These are phyloP conservation scores for Diuraphis noxia DNA, from an alignment of 1,140 invertebrate genomes.

Conservation along the genomic window DNA sequence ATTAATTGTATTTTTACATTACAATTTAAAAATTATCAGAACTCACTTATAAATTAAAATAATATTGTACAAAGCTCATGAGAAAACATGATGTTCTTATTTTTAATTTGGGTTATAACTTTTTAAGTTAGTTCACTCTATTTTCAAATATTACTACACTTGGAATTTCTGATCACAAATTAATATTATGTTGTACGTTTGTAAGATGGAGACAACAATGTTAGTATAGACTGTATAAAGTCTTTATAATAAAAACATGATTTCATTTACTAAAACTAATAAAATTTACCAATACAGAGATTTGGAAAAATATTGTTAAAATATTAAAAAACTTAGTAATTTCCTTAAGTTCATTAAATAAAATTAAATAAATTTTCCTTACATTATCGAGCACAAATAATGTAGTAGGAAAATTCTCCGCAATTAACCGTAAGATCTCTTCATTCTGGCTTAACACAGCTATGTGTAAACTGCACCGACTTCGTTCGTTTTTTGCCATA, in stretches of 20 bases:
- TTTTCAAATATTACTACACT: no score
- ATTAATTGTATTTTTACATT: no score
- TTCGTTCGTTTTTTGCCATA: constrained; percentile 71
- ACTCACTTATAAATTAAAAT: no score
- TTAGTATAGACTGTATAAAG: no score
- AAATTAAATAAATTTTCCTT: constrained; percentile 60
- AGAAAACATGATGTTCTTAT: no score
- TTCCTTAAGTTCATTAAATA: not conserved
- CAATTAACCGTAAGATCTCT: constrained; percentile 75
- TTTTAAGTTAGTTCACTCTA: no score
- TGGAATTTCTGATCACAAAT: no score
- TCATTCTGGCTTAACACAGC: constrained; percentile 80
- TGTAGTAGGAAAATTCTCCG: constrained; percentile 72
- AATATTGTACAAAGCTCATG: no score
- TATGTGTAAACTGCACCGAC: constrained; percentile 76
- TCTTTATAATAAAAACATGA: not conserved
- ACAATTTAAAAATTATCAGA: no score
- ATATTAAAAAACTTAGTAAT: not conserved
- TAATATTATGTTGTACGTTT: no score
- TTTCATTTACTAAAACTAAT: not conserved
- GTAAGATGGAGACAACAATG: no score
- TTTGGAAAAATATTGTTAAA: not conserved
- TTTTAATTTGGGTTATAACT: no score
- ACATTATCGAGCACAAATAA: constrained; percentile 83
- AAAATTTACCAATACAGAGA: not conserved